Conservation (phyloP, 2,888 invertebrate species). For the Parnassius orleans region DNA sequence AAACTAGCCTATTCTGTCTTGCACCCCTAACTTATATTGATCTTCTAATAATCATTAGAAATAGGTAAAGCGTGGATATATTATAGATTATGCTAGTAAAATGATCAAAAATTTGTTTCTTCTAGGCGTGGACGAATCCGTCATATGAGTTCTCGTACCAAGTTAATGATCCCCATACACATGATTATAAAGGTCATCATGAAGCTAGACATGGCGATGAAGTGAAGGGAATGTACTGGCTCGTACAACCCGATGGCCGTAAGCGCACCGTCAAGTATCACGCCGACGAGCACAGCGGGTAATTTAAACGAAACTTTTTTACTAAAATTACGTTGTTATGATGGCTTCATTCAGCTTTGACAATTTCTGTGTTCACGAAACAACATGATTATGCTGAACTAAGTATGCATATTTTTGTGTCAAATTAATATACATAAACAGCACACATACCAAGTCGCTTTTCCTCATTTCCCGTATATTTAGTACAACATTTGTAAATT, state of each 20-base stretch:
- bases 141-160: conserved; percentile 79
- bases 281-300: conserved; percentile 77
- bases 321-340: background rate
- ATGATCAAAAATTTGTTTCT: conserved; percentile 3
- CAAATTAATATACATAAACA: background rate
- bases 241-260: conserved; percentile 76
- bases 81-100: too few species aligned
- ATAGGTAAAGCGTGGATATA: too few species aligned
- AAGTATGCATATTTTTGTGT: too few species aligned
- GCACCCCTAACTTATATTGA: too few species aligned
- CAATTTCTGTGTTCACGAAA: too few species aligned
- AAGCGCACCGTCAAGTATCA: conserved; percentile 75
- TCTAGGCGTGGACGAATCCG: conserved; percentile 69
- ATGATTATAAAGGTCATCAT: conserved; percentile 76
- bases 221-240: conserved; percentile 76
- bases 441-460: background rate
- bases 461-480: background rate
- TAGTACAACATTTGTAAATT: background rate
- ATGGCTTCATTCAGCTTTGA: too few species aligned
- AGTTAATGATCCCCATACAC: conserved; percentile 78
- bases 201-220: conserved; percentile 74
- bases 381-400: background rate
- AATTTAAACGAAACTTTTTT: conserved; percentile 24
- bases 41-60: too few species aligned
- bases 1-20: too few species aligned